Percentiles rank a stretch among this genome's conserved stretches.
Evolutionary conservation across 92 coral and sea anemone species (phyloP).

Genomic region (Plumapathes pennacea): DNA sequence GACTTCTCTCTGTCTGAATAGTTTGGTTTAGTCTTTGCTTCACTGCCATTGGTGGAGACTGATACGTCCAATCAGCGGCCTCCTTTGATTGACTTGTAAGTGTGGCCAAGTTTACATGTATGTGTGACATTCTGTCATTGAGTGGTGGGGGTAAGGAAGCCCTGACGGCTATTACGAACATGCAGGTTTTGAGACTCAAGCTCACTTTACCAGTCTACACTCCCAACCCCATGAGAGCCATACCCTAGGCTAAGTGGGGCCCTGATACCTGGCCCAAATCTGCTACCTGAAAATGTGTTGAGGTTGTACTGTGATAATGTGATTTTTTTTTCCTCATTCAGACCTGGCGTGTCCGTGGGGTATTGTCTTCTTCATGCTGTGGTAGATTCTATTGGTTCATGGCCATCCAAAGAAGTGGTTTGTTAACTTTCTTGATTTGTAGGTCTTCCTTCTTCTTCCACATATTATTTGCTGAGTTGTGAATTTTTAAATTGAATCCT

Average conservation of each 20-base stretch:
- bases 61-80: conserved; percentile 54
- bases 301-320: not conserved
- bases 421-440: not conserved
- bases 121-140: not conserved
- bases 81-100: conserved; percentile 91
- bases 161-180: not conserved
- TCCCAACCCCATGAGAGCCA: no score
- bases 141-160: not conserved
- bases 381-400: conserved; percentile 70
- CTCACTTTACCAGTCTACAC: no score
- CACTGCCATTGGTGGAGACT: conserved; percentile 75
- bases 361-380: conserved; percentile 82
- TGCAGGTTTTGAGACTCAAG: no score
- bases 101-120: not conserved
- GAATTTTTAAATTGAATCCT: no score
- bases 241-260: no score
- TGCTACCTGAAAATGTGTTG: not conserved
- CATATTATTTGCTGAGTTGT: no score
- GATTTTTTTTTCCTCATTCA: not conserved
- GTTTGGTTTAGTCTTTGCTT: conserved; percentile 85
- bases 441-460: no score
- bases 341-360: conserved; percentile 93
- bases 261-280: no score
- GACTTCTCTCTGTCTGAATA: no score
- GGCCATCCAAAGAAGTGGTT: conserved; percentile 76